phyloP scores from a whole-genome alignment of 2,113 vertebrate species.

The Nothoprocta perdicaria region DNA sequence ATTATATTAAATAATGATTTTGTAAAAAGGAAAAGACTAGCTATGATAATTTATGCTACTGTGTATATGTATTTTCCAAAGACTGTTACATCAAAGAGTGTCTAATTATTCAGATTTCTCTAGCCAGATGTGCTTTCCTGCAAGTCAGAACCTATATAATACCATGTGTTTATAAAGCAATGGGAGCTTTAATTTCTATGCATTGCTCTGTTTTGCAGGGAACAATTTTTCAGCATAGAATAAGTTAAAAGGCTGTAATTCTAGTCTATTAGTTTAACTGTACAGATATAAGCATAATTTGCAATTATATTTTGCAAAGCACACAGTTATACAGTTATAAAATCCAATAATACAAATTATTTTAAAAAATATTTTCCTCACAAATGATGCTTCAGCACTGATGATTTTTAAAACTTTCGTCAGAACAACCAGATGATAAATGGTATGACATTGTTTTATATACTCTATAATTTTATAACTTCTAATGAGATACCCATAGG shows the following conservation, averaged over 20 bases:
- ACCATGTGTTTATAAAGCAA: neutral
- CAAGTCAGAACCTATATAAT: neutral
- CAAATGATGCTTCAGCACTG: neutral
- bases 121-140: neutral
- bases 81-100: neutral
- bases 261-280: neutral
- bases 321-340: neutral
- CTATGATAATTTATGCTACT: neutral
- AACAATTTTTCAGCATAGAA: neutral
- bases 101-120: neutral
- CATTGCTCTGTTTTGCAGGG: neutral
- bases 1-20: neutral
- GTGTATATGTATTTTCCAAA: neutral
- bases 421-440: neutral
- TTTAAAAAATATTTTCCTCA: neutral
- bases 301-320: neutral
- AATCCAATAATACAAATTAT: neutral
- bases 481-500: neutral
- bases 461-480: neutral
- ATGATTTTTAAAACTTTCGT: neutral
- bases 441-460: neutral
- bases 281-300: neutral
- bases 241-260: neutral
- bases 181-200: neutral
- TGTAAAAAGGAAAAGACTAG: neutral